Conservation (phyloP, 1,140 invertebrate species). For the Lasioglossum albipes region DNA sequence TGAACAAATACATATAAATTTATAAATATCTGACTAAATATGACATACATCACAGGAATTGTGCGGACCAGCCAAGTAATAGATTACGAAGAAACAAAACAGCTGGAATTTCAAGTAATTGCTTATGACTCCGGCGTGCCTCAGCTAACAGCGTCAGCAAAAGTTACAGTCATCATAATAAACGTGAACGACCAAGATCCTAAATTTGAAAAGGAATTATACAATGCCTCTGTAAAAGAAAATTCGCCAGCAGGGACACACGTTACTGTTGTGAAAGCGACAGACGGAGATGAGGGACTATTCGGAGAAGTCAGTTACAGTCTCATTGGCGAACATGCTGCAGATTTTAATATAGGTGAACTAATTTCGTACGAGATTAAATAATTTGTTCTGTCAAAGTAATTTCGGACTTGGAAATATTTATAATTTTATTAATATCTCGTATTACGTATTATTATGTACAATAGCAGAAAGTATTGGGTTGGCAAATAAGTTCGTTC, state of each 20-base stretch:
- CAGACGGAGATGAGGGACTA: slow-evolving; percentile 87
- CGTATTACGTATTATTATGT: too few species aligned
- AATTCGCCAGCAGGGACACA: slow-evolving; percentile 86
- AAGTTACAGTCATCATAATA: slow-evolving; percentile 87
- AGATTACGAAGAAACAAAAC: slow-evolving; percentile 90
- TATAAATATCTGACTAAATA: too few species aligned
- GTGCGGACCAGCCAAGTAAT: slow-evolving; percentile 88
- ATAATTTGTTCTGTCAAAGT: background rate
- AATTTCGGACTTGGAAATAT: too few species aligned
- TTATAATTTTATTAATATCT: too few species aligned
- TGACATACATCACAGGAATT: slow-evolving; percentile 81
- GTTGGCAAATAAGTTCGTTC: too few species aligned
- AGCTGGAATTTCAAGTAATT: slow-evolving; percentile 88
- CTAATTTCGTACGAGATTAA: background rate
- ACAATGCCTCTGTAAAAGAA: slow-evolving; percentile 87
- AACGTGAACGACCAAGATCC: slow-evolving; percentile 95
- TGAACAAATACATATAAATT: too few species aligned
- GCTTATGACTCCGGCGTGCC: slow-evolving; percentile 93
- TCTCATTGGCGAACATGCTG: slow-evolving; percentile 86
- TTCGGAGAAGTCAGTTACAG: slow-evolving; percentile 89
- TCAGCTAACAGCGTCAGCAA: slow-evolving; percentile 86
- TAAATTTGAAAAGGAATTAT: slow-evolving; percentile 85
- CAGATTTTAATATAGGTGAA: slow-evolving; percentile 86
- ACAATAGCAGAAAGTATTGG: too few species aligned
- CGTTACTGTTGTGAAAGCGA: slow-evolving; percentile 86